Evolutionary conservation across 30 jellyfish, hydroid and myxozoan genomes (phyloP).

Genomic region (Hydractinia symbiolongicarpus): DNA sequence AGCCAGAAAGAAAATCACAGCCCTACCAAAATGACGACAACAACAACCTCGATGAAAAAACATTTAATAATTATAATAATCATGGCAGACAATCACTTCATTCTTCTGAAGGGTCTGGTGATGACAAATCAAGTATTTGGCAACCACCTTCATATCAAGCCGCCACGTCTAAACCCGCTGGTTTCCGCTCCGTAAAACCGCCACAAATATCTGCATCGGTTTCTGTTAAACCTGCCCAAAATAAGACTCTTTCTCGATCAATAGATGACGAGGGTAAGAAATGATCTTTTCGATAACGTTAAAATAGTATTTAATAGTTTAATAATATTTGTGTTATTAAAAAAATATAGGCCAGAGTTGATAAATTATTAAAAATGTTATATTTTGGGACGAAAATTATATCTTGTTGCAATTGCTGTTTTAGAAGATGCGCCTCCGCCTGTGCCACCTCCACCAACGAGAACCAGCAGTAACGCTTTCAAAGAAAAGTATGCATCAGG

Average conservation of each 20-base stretch:
- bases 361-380: no score
- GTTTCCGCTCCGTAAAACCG: conserved; percentile 37
- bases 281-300: no score
- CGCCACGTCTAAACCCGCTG: conserved; percentile 24
- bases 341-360: no score
- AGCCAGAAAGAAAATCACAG: no score
- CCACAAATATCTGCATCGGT: conserved; percentile 7
- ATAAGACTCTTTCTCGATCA: neutral
- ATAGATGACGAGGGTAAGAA: conserved; percentile 30
- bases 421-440: conserved; percentile 54
- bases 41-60: neutral
- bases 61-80: neutral
- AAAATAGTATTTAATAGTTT: no score
- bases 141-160: conserved; percentile 23
- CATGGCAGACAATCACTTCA: conserved; percentile 9
- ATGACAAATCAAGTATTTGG: conserved; percentile 5
- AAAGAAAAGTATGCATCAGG: conserved; percentile 29
- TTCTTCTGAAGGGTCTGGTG: conserved; percentile 2
- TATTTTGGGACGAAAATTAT: no score
- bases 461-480: conserved; percentile 89
- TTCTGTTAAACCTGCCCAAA: neutral
- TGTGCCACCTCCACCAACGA: conserved; percentile 95
- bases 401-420: neutral
- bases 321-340: no score
- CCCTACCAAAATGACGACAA: no score